Evolutionary conservation across 2,797 vertebrate genomes (phyloP).

Genomic region (Vespertilio murinus): DNA sequence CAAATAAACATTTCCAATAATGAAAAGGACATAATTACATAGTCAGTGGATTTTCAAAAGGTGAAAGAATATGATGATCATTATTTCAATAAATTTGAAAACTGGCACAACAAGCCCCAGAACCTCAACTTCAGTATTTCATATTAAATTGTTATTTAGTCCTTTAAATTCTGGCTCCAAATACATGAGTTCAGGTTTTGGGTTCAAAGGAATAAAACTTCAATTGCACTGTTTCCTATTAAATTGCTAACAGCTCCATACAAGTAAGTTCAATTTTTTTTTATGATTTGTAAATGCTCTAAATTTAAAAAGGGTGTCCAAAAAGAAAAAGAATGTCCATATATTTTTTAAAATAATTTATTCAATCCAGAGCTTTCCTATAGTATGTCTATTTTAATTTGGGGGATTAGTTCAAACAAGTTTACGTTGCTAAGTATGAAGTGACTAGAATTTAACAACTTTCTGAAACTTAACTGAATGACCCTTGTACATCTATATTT

Average conservation of each 20-base stretch:
- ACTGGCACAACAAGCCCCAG: not conserved
- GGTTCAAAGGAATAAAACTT: not conserved
- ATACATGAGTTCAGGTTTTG: not conserved
- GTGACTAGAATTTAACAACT: conserved; percentile 53
- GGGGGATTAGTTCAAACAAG: conserved; percentile 18
- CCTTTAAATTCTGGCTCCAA: conserved; percentile 15
- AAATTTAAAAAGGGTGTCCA: not conserved
- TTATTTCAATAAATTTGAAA: not conserved
- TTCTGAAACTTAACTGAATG: conserved; percentile 63
- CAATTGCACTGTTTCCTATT: not conserved
- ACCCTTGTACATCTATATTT: conserved; percentile 75
- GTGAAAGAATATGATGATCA: not conserved
- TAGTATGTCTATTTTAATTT: conserved; percentile 60
- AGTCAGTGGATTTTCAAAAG: not conserved
- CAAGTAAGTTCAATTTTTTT: not conserved
- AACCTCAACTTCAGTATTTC: not conserved
- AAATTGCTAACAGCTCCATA: conserved; percentile 11
- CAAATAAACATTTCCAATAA: not conserved
- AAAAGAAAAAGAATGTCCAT: not conserved
- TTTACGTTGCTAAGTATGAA: not conserved
- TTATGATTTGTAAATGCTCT: conserved; percentile 22
- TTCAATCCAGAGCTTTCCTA: conserved; percentile 37
- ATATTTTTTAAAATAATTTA: conserved; percentile 31
- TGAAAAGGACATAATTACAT: not conserved
- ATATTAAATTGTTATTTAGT: conserved; percentile 7